These are phyloP conservation scores for Tichodroma muraria DNA, from an alignment of 2,113 vertebrate species.

Conservation along the genomic window DNA sequence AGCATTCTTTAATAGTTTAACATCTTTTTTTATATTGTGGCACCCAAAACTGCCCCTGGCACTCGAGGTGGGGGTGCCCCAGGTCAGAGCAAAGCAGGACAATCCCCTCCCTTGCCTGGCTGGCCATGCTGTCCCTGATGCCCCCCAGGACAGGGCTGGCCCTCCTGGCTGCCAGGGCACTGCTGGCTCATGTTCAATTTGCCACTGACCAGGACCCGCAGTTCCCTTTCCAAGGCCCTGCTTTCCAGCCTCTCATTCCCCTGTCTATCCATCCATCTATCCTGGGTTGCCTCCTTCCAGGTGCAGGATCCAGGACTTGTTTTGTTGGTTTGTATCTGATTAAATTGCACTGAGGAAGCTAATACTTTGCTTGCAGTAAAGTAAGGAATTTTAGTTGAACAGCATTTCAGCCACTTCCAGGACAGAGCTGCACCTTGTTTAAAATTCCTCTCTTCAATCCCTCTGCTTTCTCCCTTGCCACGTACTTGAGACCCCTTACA, in stretches of 20 bases:
- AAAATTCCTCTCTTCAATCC: not conserved
- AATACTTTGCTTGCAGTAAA: not conserved
- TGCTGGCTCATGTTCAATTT: not conserved
- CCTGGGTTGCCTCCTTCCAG: not conserved
- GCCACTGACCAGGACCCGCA: accelerated
- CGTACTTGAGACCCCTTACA: not conserved
- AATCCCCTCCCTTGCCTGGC: not conserved
- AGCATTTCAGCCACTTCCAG: not conserved
- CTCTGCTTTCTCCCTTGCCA: not conserved
- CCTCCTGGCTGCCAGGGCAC: not conserved
- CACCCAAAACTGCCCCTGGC: not conserved
- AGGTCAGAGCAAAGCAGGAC: not conserved
- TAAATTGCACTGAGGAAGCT: not conserved
- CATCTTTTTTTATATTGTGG: not conserved
- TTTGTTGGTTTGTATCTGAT: not conserved
- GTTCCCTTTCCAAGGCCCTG: not conserved
- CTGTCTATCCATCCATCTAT: accelerated
- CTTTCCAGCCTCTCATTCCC: not conserved
- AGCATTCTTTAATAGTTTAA: not conserved
- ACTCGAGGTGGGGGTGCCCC: accelerated
- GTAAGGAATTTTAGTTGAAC: not conserved
- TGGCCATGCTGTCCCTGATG: accelerated
- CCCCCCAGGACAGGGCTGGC: accelerated
- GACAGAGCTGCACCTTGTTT: not conserved
- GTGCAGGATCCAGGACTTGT: not conserved